Evolutionary conservation across 2,113 vertebrate species (phyloP), one percentile per base, ranked within the genome.

Genomic region (Etheostoma cragini): DNA sequence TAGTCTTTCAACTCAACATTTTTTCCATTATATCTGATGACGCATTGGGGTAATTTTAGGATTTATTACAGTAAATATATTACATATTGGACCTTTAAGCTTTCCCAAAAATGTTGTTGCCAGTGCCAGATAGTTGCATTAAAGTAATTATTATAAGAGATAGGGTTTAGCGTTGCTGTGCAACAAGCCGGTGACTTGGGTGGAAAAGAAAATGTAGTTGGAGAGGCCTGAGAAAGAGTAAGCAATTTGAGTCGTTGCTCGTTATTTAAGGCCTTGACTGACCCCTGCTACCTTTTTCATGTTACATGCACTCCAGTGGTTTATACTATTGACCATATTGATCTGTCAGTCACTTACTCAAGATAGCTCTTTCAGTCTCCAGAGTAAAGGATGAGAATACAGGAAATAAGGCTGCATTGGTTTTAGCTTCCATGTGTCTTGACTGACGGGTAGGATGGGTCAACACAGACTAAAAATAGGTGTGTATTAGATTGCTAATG

Each of bases 281-380:
- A 56, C 22, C 57, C 62, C 38, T 15, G 2, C 61, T 50, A 67
- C 35, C 70, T 77, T 46, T 47, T 54, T 50, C 47, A 30, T 30
- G n/a, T 47, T 69, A 58, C 17, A 3, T 70, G 13, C 8, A 47
- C 69, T 76, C 77, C 35, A 6, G 75, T 87, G 74, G 83, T 82
- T 88, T 82, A 82, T 84, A 13, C 87, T 79, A 82, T 85, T 81
- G 88, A 85, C 72, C 33, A 5, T 66, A 92, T 92, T 84, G 86
- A 92, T 90, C 86, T 62, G 16, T n/a, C 60, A 72, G 80, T 85
- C 76, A 71, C 58, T 50, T 56, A n/a, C 75, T 89, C 67, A 78
- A 80, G 90, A 80, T 50, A 76, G 78, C 69, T 45, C 70, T 85
- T 87, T 75, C 73, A 12, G 53, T 69, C 72, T 69, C 60, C 21